Evolutionary conservation across 2,113 vertebrate genomes (phyloP), one percentile per base, ranked within the genome.

Genomic region (Microcebus tavaratra): DNA sequence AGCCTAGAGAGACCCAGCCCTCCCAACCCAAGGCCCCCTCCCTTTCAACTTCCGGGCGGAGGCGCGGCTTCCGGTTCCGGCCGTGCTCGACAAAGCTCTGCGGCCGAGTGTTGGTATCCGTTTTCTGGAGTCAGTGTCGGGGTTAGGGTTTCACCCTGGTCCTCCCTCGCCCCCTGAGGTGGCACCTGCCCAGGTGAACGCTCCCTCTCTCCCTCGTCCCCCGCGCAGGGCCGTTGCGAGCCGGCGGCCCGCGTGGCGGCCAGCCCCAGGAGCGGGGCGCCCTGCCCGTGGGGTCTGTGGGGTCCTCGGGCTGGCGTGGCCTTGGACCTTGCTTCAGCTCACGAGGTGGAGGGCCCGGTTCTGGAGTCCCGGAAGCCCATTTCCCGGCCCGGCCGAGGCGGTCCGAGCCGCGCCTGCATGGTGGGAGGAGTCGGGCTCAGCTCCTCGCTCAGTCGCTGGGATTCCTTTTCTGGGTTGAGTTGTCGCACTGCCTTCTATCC

Each of bases 21-120:
- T 1, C 1, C 67, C 12, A 7, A 2, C 8, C 14, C 2, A 8
- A 1, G 6, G 0, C 1, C 27, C 45, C 31, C 31, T 21, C 59
- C 53, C 45, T 36, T 7, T 34, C 55, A 29, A 55, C 50, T 95
- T 97, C 92, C 95, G 94, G 84, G n/a, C 1, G 12, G 9, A 1
- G 12, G n/a, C 3, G 3, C 3, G 12, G 48, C 34, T 97, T 97
- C 97, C 97, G 96, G 45, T 97, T 97, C 97, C 97, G 95, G 73
- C 3, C 10, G 8, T 1, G 79, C 50, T 48, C 27, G 45, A 27
- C 63, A 42, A 75, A 61, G 0, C 13, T 55, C 4, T 2, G 57
- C 13, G 14, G 31, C 0, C 6, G 0, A 0, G 73, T 2, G 0
- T 2, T 4, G 50, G 23, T 7, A 2, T 81, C 34, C 3, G 0